Evolutionary conservation across 2,797 vertebrate genomes (phyloP), one percentile per base, ranked within the genome.

Genomic region (Acanthurus lineatus): DNA sequence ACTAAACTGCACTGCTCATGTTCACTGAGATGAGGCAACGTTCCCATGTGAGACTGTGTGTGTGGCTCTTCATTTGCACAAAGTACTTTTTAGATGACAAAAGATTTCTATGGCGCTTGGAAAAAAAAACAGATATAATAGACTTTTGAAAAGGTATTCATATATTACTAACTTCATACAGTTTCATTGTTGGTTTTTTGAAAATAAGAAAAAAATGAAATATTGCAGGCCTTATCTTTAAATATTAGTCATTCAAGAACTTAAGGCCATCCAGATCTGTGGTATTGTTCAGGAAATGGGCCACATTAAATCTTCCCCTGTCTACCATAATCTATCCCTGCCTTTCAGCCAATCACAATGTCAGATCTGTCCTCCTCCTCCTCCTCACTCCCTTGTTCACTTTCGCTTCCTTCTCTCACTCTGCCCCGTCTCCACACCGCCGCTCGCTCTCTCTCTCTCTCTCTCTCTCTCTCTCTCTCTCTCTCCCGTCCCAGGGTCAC

Each of bases 401-500:
- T 77, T 70, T 44, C 28, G 7, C 67, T 79, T 9, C 5, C 66
- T 63, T 53, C 75, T 56, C 71, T 77, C 38, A 22, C 73, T 80
- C 66, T 52, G 9, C 69, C 53, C 49, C 28, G 1, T 10, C 75
- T 67, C 67, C 10, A 19, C 40, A 1, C 22, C 9, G 7, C 54
- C 32, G 32, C 32, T 35, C 32, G 7, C 32, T 35, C 28, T 32
- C 28, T 32, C 28, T 32, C 28, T 32, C 28, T 32, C 28, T 32
- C 28, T 32, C 28, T 32, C 28, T 32, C 28, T 32, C 28, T 32
- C 54, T 1, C 45, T 59, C 88, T 22, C 59, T 69, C 84, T 82
- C 80, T 57, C 65, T 81, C 71, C 81, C 72, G 82, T 93, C 89
- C 89, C 89, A 89, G 91, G 90, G 91, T 92, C 92, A 92, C 81